Conservation (phyloP, 1,140 invertebrate species). For the Drosophila melanica region DNA sequence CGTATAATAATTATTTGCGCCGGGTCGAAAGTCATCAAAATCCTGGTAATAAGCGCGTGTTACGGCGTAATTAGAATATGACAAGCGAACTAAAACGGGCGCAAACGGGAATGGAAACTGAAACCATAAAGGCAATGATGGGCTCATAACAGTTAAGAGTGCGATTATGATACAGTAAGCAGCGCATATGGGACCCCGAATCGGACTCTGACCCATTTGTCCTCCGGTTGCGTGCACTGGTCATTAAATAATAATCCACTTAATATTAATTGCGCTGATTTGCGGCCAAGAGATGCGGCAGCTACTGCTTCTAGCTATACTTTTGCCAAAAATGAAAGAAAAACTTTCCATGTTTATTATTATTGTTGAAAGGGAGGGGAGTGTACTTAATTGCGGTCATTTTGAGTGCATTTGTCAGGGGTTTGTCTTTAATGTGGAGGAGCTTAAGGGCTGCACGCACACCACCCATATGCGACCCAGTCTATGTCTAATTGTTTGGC, state of each 20-base stretch:
- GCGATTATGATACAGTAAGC: conserved; percentile 61
- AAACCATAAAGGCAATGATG: conserved; percentile 48
- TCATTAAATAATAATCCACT: conserved; percentile 83
- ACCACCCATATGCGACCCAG: conserved; percentile 4
- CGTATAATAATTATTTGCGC: conserved; percentile 45
- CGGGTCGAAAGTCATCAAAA: conserved; percentile 66
- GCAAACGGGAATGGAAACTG: conserved; percentile 23
- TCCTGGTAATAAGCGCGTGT: conserved; percentile 75
- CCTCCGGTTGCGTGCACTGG: conserved; percentile 59
- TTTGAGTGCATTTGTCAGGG: conserved; percentile 55
- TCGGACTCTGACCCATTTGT: not conserved
- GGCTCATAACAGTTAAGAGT: conserved; percentile 72
- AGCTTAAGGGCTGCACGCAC: conserved; percentile 18
- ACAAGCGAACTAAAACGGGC: conserved; percentile 37
- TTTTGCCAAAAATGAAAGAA: not conserved
- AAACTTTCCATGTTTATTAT: conserved; percentile 31
- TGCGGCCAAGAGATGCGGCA: conserved; percentile 34
- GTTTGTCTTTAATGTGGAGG: conserved; percentile 31
- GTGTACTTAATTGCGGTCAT: conserved; percentile 74
- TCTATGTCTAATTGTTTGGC: conserved; percentile 65
- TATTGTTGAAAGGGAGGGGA: conserved; percentile 10
- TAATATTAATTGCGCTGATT: conserved; percentile 83
- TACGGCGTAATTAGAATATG: conserved; percentile 79
- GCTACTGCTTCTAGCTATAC: too few species aligned
- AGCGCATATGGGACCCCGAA: conserved; percentile 24